Conservation (phyloP, 2,113 vertebrate species). For the Gopherus flavomarginatus region DNA sequence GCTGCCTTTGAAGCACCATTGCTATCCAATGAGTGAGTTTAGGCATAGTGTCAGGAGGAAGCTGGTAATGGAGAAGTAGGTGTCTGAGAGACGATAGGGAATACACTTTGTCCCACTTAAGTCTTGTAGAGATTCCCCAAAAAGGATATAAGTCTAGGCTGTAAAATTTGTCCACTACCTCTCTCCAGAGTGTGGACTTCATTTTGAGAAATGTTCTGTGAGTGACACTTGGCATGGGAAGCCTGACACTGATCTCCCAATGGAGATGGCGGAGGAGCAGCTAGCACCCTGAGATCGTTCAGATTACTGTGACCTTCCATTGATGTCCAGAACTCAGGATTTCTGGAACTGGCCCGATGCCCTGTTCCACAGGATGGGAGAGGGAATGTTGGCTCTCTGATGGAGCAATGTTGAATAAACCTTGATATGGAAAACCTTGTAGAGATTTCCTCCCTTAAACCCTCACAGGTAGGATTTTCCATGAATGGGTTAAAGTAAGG, state of each 20-base stretch:
- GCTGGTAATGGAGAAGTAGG: background rate
- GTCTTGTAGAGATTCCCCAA: background rate
- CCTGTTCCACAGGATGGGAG: background rate
- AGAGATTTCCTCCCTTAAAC: background rate
- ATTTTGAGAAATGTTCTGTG: conserved; percentile 44
- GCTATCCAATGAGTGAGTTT: background rate
- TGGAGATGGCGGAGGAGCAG: conserved; percentile 10
- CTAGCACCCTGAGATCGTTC: background rate
- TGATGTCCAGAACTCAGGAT: background rate
- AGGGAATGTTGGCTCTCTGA: background rate
- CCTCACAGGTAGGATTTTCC: background rate
- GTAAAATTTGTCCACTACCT: background rate
- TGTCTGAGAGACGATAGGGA: conserved; percentile 9
- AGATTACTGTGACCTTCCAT: background rate
- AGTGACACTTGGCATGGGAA: conserved; percentile 30
- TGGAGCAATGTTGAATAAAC: background rate
- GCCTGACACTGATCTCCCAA: background rate
- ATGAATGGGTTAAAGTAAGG: background rate
- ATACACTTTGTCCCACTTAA: background rate
- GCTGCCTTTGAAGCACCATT: conserved; percentile 55
- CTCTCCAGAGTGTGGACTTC: conserved; percentile 17
- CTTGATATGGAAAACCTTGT: background rate
- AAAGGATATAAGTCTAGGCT: conserved; percentile 22
- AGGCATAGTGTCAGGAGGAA: background rate
- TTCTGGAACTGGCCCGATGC: background rate